Conservation (phyloP, 2,113 vertebrate species). For the Forbesichthys papilliferus region DNA sequence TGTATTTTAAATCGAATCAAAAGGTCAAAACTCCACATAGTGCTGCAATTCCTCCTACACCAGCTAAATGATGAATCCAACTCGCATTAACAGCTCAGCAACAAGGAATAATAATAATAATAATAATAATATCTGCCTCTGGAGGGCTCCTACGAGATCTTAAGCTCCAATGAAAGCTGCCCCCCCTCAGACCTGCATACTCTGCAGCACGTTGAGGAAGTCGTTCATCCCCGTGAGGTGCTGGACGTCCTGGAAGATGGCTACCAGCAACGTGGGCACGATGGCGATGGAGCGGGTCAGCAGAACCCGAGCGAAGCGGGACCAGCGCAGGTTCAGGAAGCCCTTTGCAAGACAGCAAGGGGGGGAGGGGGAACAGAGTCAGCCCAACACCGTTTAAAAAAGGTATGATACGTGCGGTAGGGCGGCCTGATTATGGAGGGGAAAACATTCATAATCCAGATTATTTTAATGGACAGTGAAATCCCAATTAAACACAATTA, state of each 20-base stretch:
- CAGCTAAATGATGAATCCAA: too few species aligned
- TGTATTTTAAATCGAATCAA: too few species aligned
- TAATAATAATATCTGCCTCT: too few species aligned
- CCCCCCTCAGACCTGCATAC: slow-evolving; percentile 72
- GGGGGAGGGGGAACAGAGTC: not conserved
- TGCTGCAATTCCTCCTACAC: too few species aligned
- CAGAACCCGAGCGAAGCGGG: slow-evolving; percentile 90
- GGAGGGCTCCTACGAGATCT: not conserved
- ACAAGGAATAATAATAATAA: too few species aligned
- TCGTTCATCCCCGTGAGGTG: slow-evolving; percentile 93
- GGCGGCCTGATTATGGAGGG: too few species aligned
- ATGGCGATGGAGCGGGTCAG: slow-evolving; percentile 94
- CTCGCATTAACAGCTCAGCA: too few species aligned
- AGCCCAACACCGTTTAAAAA: not conserved
- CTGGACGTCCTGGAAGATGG: slow-evolving; percentile 91
- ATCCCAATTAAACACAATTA: too few species aligned
- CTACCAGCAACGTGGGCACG: slow-evolving; percentile 88
- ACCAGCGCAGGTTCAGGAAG: slow-evolving; percentile 94
- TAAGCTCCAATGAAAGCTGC: not conserved
- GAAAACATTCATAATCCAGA: too few species aligned
- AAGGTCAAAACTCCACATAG: too few species aligned
- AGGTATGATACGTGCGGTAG: too few species aligned
- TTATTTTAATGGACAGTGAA: too few species aligned
- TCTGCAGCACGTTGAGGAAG: slow-evolving; percentile 92
- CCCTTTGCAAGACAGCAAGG: slow-evolving; percentile 71